phyloP scores from a whole-genome alignment of 2,888 invertebrate species.

The Napeogenes inachia region DNA sequence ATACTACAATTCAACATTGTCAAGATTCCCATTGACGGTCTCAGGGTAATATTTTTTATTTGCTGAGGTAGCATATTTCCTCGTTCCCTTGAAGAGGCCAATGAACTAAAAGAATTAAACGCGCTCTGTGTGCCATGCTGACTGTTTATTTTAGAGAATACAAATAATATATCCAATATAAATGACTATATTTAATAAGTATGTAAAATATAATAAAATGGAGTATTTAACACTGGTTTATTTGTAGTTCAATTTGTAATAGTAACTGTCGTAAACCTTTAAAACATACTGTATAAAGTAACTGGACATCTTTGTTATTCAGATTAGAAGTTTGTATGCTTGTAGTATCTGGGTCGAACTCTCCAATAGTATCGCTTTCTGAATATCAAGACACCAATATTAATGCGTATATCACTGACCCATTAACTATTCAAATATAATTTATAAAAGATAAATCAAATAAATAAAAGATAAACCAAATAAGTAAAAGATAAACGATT shows the following conservation, averaged over 20 bases:
- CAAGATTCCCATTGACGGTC: conserved; percentile 35
- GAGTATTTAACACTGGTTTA: not conserved
- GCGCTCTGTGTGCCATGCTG: conserved; percentile 32
- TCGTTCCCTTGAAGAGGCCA: conserved; percentile 58
- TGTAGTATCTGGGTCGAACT: conserved; percentile 28
- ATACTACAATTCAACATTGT: conserved; percentile 12
- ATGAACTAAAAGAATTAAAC: conserved; percentile 50
- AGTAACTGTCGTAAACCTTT: too few species aligned
- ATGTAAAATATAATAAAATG: too few species aligned
- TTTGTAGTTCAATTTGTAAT: not conserved
- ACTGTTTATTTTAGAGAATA: not conserved
- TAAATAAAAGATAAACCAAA: too few species aligned
- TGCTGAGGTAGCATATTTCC: conserved; percentile 48
- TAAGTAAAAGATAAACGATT: too few species aligned
- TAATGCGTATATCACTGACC: conserved; percentile 27
- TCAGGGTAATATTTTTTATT: conserved; percentile 47
- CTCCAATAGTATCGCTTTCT: conserved; percentile 30
- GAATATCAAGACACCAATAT: conserved; percentile 27
- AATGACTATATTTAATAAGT: too few species aligned
- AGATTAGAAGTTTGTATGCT: conserved; percentile 27
- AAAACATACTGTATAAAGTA: conserved; percentile 11
- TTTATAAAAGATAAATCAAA: conserved; percentile 10
- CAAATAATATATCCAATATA: too few species aligned
- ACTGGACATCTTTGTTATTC: conserved; percentile 24
- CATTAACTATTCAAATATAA: conserved; percentile 13